Percentiles rank a stretch among this genome's conserved stretches.
Conservation (phyloP, 2,888 invertebrate genomes). For the Caenorhabditis afra region DNA sequence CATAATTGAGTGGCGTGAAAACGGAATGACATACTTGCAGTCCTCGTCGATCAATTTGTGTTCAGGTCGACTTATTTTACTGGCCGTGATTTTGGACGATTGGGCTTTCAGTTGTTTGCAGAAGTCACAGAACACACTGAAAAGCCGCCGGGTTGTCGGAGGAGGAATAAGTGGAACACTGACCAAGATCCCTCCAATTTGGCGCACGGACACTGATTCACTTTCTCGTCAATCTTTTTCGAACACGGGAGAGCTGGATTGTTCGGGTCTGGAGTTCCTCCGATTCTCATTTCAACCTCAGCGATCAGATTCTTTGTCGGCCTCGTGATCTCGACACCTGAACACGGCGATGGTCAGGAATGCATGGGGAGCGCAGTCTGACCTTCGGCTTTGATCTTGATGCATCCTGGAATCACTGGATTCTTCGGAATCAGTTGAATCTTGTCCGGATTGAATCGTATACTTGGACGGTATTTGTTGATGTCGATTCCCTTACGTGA, state of each 20-base stretch:
- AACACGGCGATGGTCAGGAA: neutral
- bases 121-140: slow-evolving; percentile 80
- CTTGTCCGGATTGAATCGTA: slow-evolving; percentile 80
- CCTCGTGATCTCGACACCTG: slow-evolving; percentile 58
- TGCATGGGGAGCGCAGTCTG: no score
- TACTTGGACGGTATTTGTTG: slow-evolving; percentile 77
- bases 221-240: slow-evolving; percentile 80
- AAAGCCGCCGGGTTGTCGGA: slow-evolving; percentile 9
- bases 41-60: slow-evolving; percentile 72
- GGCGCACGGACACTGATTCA: slow-evolving; percentile 80
- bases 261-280: slow-evolving; percentile 78
- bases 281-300: slow-evolving; percentile 80
- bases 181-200: slow-evolving; percentile 80
- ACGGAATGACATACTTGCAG: slow-evolving; percentile 68
- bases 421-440: slow-evolving; percentile 80
- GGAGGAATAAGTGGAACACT: neutral
- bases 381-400: slow-evolving; percentile 79
- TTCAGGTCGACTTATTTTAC: slow-evolving; percentile 62
- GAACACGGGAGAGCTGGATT: slow-evolving; percentile 79
- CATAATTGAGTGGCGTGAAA: slow-evolving; percentile 38
- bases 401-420: slow-evolving; percentile 80
- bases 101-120: slow-evolving; percentile 79
- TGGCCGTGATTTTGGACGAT: slow-evolving; percentile 71
- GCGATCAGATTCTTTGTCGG: slow-evolving; percentile 76
- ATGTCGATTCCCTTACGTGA: slow-evolving; percentile 79